A percentile compares a stretch with the other conserved stretches of the same genome.
Evolutionary conservation across 2,888 invertebrate genomes (phyloP).

Genomic region (Orthosia incerta): DNA sequence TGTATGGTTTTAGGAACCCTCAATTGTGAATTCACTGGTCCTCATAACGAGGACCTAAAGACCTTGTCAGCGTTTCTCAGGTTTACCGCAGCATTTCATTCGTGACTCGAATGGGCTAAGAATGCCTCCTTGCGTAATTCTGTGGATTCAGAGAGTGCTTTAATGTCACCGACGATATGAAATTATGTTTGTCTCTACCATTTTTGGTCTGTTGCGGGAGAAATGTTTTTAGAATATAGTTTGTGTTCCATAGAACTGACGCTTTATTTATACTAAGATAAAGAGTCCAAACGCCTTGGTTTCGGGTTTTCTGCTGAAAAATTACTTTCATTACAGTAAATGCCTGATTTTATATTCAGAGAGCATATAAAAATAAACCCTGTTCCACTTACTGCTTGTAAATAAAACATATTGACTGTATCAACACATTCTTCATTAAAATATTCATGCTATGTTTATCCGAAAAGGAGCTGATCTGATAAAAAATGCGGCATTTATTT

Average conservation of each 20-base stretch:
- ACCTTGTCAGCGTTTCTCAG: slow-evolving; percentile 34
- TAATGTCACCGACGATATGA: slow-evolving; percentile 18
- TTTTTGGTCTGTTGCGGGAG: slow-evolving; percentile 13
- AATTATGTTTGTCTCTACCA: slow-evolving; percentile 20
- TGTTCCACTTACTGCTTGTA: slow-evolving; percentile 10
- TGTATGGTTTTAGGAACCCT: slow-evolving; percentile 20
- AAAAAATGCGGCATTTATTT: slow-evolving; percentile 44
- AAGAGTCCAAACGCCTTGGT: not conserved
- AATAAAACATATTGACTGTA: slow-evolving; percentile 29
- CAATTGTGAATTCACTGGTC: slow-evolving; percentile 39
- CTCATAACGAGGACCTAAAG: slow-evolving; percentile 29
- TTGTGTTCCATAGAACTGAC: not conserved
- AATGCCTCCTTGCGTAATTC: slow-evolving; percentile 54
- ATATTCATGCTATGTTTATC: slow-evolving; percentile 32
- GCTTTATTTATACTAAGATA: slow-evolving; percentile 8
- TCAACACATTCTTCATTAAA: slow-evolving; percentile 32
- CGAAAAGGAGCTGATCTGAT: slow-evolving; percentile 31
- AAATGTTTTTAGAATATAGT: slow-evolving; percentile 7
- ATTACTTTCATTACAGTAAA: slow-evolving; percentile 34
- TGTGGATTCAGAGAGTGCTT: slow-evolving; percentile 33
- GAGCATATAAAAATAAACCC: slow-evolving; percentile 27
- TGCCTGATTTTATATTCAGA: slow-evolving; percentile 25
- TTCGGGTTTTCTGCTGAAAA: not conserved
- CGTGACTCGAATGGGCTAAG: slow-evolving; percentile 42
- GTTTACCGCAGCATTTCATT: slow-evolving; percentile 43